phyloP scores from a whole-genome alignment of 2,113 vertebrate species.

The Romanogobio albipinnatus region DNA sequence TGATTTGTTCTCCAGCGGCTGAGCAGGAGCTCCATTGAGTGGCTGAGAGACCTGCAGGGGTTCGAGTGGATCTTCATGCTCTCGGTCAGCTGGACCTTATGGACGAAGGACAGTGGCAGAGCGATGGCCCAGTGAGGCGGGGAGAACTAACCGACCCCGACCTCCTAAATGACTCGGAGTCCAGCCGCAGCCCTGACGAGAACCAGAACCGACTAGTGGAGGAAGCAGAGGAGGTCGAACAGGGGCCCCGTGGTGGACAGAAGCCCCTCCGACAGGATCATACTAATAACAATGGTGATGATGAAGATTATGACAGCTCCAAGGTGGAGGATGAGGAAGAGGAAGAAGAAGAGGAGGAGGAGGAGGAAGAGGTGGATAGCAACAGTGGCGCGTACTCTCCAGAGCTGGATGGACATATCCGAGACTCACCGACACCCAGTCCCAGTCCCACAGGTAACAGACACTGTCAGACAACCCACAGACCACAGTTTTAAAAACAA shows the following conservation, averaged over 20 bases:
- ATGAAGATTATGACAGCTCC: constrained; percentile 67
- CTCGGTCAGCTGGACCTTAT: constrained; percentile 42
- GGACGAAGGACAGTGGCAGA: constrained; percentile 66
- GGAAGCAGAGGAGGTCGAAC: constrained; percentile 53
- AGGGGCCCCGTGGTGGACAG: constrained; percentile 7
- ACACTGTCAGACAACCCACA: constrained; percentile 18
- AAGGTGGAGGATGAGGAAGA: constrained; percentile 67
- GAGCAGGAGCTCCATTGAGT: neutral
- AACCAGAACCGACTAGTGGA: constrained; percentile 59
- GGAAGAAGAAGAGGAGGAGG: constrained; percentile 60
- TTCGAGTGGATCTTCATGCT: constrained; percentile 47
- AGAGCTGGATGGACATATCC: constrained; percentile 64
- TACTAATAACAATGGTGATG: constrained; percentile 60
- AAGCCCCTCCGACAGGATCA: constrained; percentile 40
- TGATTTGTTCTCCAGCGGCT: neutral
- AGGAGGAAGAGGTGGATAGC: constrained; percentile 61
- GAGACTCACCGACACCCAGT: constrained; percentile 73
- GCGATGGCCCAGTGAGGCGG: constrained; percentile 63
- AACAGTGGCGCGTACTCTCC: constrained; percentile 67
- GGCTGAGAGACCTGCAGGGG: constrained; percentile 5
- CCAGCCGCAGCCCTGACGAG: constrained; percentile 47
- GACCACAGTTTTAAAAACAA: neutral
- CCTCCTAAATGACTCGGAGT: constrained; percentile 60
- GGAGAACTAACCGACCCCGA: constrained; percentile 40
- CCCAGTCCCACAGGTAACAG: constrained; percentile 69